Evolutionary conservation across 2,113 vertebrate species (phyloP).

Genomic region (Microcebus ravelobensis): DNA sequence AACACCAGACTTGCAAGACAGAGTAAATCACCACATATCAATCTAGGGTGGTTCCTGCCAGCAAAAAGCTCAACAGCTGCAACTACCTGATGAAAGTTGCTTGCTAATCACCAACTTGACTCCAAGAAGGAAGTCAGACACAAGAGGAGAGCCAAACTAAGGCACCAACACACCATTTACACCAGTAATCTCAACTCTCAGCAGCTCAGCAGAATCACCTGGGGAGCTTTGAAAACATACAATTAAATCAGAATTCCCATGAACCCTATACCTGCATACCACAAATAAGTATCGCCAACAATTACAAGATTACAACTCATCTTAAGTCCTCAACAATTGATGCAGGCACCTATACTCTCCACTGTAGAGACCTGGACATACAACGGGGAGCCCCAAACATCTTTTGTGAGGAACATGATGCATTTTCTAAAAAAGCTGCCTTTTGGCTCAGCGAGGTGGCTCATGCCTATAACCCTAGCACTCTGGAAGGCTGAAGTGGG

Average conservation of each 20-base stretch:
- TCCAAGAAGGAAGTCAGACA: background rate
- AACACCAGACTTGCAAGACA: background rate
- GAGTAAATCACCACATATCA: background rate
- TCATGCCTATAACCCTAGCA: no score
- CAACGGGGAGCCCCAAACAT: background rate
- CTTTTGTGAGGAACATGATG: background rate
- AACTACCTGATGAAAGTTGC: background rate
- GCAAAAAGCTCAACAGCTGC: rapidly evolving
- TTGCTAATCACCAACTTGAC: background rate
- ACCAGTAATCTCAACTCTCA: background rate
- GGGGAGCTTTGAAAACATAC: background rate
- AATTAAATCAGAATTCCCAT: background rate
- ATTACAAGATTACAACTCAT: constrained; percentile 3
- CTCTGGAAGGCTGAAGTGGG: background rate
- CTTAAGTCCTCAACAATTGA: background rate
- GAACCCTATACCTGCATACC: background rate
- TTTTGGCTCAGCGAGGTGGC: background rate
- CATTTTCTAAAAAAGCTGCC: background rate
- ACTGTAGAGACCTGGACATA: background rate
- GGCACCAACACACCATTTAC: background rate
- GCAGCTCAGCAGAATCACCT: background rate
- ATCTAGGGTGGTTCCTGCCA: background rate
- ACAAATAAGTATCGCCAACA: background rate
- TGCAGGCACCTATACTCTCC: background rate
- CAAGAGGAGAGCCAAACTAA: background rate